Conservation (phyloP, 2,888 invertebrate genomes). For the Diloba caeruleocephala region DNA sequence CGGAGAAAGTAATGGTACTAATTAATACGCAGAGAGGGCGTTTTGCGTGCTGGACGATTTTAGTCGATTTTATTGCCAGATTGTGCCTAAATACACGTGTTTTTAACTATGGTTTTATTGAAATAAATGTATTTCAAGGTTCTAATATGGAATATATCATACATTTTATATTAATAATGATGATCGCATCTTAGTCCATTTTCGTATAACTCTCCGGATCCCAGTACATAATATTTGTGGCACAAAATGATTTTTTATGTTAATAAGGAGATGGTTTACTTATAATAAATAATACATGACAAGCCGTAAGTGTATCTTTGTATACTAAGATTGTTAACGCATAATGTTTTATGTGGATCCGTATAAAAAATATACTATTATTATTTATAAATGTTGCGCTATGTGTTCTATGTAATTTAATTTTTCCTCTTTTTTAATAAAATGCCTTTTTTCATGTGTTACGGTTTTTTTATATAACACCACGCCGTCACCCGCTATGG, state of each 20-base stretch:
- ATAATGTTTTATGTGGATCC: conserved; percentile 77
- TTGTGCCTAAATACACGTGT: conserved; percentile 41
- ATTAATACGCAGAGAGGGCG: too few species aligned
- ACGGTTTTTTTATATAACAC: too few species aligned
- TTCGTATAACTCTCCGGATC: conserved; percentile 17
- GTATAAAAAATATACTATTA: conserved; percentile 63
- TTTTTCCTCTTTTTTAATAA: conserved; percentile 74
- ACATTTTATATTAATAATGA: conserved; percentile 21
- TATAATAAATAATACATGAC: conserved; percentile 67
- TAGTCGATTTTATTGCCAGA: conserved; percentile 43
- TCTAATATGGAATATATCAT: conserved; percentile 41
- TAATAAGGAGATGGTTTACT: conserved; percentile 45
- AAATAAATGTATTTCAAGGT: conserved; percentile 37
- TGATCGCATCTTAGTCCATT: conserved; percentile 26
- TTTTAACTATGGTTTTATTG: conserved; percentile 34
- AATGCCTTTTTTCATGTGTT: too few species aligned
- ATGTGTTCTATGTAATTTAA: conserved; percentile 82
- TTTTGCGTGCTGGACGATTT: conserved; percentile 23
- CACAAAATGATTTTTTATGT: conserved; percentile 41
- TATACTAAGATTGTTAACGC: conserved; percentile 77
- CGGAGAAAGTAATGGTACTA: conserved; percentile 35
- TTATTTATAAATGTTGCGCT: conserved; percentile 85
- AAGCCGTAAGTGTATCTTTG: conserved; percentile 66
- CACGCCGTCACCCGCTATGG: too few species aligned
- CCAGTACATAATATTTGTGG: conserved; percentile 58